A percentile compares a stretch with the other conserved stretches of the same genome.
phyloP scores from a whole-genome alignment of 2,797 vertebrate genomes.

The Xenentodon cancila region DNA sequence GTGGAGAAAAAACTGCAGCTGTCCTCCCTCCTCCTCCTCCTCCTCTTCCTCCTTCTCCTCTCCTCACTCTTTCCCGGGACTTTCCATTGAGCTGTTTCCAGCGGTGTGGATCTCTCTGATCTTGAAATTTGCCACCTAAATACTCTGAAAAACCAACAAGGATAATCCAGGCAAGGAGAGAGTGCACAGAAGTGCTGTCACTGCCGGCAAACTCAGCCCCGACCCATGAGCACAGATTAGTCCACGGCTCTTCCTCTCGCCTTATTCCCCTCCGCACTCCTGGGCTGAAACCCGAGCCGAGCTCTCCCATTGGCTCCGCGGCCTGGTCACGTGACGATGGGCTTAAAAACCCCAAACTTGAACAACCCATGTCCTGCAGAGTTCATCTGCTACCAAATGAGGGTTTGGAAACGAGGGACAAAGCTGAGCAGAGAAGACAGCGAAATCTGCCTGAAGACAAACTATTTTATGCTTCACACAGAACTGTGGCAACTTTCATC shows the following conservation, averaged over 20 bases:
- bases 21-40: conserved; percentile 47
- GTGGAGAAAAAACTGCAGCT: conserved; percentile 56
- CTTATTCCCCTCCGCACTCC: conserved; percentile 63
- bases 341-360: conserved; percentile 65
- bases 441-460: too few species aligned
- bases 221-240: conserved; percentile 60
- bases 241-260: conserved; percentile 66
- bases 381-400: conserved; percentile 27
- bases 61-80: conserved; percentile 52
- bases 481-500: too few species aligned
- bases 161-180: conserved; percentile 27
- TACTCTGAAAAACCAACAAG: conserved; percentile 14
- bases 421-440: not conserved
- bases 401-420: not conserved
- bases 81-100: conserved; percentile 40
- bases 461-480: too few species aligned
- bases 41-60: conserved; percentile 36
- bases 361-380: conserved; percentile 46
- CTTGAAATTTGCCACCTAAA: conserved; percentile 40
- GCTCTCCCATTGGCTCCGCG: conserved; percentile 72
- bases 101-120: conserved; percentile 20
- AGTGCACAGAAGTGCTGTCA: conserved; percentile 31
- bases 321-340: conserved; percentile 78
- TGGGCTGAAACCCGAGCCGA: conserved; percentile 83
- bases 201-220: conserved; percentile 26